These are phyloP conservation scores for Halcyon smyrnensis DNA, from an alignment of 2,797 vertebrate species.

Conservation along the genomic window DNA sequence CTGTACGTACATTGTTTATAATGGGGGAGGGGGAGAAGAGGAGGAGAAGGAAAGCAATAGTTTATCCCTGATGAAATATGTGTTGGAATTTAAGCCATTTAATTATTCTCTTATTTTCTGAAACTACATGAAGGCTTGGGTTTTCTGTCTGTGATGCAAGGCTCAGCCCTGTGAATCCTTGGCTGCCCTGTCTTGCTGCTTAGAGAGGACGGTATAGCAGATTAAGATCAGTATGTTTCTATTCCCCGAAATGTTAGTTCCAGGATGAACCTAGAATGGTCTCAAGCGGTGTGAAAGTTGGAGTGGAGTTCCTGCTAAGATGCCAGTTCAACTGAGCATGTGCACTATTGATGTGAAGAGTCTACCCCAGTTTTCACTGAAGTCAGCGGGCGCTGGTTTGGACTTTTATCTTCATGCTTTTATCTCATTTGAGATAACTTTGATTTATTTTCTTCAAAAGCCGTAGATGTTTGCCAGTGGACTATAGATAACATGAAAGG, in stretches of 20 bases:
- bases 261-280: not conserved
- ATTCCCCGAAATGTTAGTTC: not conserved
- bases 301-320: not conserved
- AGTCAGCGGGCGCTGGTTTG: not conserved
- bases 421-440: not conserved
- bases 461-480: not conserved
- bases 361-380: not conserved
- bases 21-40: rapidly evolving
- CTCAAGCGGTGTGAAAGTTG: not conserved
- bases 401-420: rapidly evolving
- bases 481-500: not conserved
- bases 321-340: not conserved
- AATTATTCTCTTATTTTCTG: not conserved
- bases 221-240: not conserved
- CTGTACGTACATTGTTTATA: rapidly evolving
- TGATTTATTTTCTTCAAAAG: not conserved
- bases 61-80: not conserved
- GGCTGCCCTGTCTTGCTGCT: not conserved
- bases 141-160: not conserved
- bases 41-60: not conserved
- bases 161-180: not conserved
- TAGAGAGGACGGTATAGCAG: not conserved
- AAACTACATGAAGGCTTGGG: not conserved
- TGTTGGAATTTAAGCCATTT: not conserved
- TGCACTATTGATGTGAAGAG: not conserved